phyloP scores from a whole-genome alignment of 2,113 vertebrate species.

The Raja brachyura region DNA sequence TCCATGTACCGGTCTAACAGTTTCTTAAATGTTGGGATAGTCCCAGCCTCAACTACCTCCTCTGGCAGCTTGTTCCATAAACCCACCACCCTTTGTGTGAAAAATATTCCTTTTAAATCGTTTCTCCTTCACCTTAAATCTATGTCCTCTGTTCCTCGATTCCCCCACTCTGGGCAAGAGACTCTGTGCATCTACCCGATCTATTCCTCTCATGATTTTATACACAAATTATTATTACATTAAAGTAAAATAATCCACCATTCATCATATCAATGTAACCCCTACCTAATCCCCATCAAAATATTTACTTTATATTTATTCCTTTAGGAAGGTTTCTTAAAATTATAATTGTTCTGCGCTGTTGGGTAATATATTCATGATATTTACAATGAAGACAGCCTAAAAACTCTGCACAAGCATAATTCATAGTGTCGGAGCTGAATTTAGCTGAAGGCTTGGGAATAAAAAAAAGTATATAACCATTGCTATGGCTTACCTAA shows the following conservation, averaged over 20 bases:
- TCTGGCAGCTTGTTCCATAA: too few species aligned
- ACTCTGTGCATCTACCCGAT: too few species aligned
- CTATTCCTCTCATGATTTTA: too few species aligned
- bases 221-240: too few species aligned
- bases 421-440: background rate
- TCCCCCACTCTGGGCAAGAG: too few species aligned
- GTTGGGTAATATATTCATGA: slow-evolving; percentile 5
- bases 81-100: too few species aligned
- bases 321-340: background rate
- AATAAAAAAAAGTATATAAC: background rate
- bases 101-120: too few species aligned
- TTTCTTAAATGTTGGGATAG: too few species aligned
- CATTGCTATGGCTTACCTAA: background rate
- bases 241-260: background rate
- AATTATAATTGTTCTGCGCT: background rate
- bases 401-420: background rate
- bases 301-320: background rate
- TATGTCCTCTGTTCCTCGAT: too few species aligned
- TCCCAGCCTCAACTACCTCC: too few species aligned
- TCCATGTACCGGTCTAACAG: too few species aligned
- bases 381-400: background rate
- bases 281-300: background rate
- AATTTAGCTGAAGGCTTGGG: background rate
- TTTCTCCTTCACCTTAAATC: too few species aligned
- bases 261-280: background rate